phyloP scores from a whole-genome alignment of 1,140 invertebrate species.

The Leptopilina boulardi region DNA sequence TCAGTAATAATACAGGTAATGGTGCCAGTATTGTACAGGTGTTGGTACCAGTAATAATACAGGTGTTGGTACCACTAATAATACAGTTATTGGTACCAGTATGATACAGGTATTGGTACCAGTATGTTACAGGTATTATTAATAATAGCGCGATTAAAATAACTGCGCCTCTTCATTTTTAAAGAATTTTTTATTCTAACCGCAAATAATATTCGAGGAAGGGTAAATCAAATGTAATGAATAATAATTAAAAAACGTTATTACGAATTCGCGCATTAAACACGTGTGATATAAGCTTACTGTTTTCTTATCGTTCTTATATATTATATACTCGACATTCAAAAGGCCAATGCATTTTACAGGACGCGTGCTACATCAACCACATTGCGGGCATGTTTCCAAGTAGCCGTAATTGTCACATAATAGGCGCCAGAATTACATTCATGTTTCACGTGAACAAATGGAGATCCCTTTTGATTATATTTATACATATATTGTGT shows the following conservation, averaged over 20 bases:
- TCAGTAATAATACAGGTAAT: too few relatives aligned
- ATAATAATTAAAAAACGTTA: not conserved
- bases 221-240: not conserved
- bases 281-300: not conserved
- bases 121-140: too few relatives aligned
- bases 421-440: conserved; percentile 26
- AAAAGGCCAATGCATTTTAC: not conserved
- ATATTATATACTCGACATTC: not conserved
- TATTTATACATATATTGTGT: not conserved
- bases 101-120: too few relatives aligned
- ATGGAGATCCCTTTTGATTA: conserved; percentile 8
- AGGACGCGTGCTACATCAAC: conserved; percentile 44
- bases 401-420: conserved; percentile 37
- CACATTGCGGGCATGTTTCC: conserved; percentile 39
- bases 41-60: too few relatives aligned
- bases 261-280: not conserved
- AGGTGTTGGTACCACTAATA: too few relatives aligned
- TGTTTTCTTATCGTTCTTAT: not conserved
- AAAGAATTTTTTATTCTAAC: too few relatives aligned
- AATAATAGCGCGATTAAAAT: too few relatives aligned
- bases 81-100: too few relatives aligned
- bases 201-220: too few relatives aligned
- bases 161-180: too few relatives aligned
- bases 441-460: conserved; percentile 17
- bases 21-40: too few relatives aligned